These are phyloP conservation scores for Orthosia gracilis DNA, from an alignment of 2,888 invertebrate species.

Conservation along the genomic window DNA sequence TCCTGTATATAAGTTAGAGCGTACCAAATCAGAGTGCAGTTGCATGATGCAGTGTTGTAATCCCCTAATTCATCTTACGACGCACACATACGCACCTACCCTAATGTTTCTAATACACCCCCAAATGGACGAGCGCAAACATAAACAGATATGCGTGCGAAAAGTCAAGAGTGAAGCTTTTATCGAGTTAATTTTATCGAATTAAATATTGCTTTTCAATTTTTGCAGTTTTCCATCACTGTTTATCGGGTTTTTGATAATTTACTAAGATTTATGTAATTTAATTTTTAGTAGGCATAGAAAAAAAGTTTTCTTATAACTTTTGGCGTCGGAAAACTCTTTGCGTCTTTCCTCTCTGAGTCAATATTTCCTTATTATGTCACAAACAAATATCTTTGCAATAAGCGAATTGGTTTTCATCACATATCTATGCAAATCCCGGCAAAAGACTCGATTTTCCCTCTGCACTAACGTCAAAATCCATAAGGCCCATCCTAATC, in stretches of 20 bases:
- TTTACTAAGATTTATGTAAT: not conserved
- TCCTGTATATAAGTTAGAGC: constrained; percentile 83
- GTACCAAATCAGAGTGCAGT: constrained; percentile 91
- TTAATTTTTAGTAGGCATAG: not conserved
- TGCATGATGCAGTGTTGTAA: constrained; percentile 89
- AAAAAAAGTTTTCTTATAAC: not conserved
- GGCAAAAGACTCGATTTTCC: not conserved
- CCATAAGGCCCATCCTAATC: constrained; percentile 38
- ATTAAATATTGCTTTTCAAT: constrained; percentile 64
- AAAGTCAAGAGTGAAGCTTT: constrained; percentile 85
- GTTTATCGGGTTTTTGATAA: not conserved
- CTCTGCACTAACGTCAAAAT: constrained; percentile 32
- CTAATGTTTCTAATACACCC: constrained; percentile 84
- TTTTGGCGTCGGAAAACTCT: not conserved
- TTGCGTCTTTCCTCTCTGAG: not conserved
- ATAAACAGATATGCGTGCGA: constrained; percentile 88
- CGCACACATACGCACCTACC: constrained; percentile 71
- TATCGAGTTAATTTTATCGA: constrained; percentile 77
- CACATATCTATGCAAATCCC: constrained; percentile 14
- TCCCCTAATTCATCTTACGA: constrained; percentile 90
- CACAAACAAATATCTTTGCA: not conserved
- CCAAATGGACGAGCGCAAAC: constrained; percentile 83
- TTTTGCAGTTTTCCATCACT: constrained; percentile 22
- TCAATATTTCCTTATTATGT: not conserved
- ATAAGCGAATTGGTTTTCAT: not conserved